phyloP scores from a whole-genome alignment of 1,140 invertebrate species.

The Drosophila ercepeae region DNA sequence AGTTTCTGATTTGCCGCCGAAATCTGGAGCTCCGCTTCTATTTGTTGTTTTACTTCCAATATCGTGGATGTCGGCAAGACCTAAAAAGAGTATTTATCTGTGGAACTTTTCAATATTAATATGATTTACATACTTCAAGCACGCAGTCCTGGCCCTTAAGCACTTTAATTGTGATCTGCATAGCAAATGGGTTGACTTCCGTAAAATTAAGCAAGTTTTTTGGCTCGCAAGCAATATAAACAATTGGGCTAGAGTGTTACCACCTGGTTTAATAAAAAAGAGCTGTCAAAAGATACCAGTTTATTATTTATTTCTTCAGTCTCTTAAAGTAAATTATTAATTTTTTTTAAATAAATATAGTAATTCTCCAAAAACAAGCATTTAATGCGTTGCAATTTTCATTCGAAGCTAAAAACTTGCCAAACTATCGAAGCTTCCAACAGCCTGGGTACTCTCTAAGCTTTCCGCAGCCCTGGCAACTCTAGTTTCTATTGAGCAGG shows the following conservation, averaged over 20 bases:
- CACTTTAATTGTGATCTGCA: conserved; percentile 85
- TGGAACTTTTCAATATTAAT: neutral
- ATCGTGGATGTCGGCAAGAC: conserved; percentile 82
- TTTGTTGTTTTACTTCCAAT: conserved; percentile 84
- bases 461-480: conserved; percentile 26
- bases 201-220: conserved; percentile 16
- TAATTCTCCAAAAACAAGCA: too few relatives aligned
- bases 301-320: neutral
- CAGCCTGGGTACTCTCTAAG: conserved; percentile 52
- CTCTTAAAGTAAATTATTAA: neutral
- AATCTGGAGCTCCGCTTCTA: conserved; percentile 84
- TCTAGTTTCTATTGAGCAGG: conserved; percentile 59
- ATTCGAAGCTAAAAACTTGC: too few relatives aligned
- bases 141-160: conserved; percentile 84
- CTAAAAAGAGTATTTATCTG: conserved; percentile 4
- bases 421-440: conserved; percentile 8
- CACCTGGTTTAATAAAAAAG: neutral
- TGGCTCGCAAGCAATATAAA: conserved; percentile 46
- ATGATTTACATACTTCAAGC: conserved; percentile 74
- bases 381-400: too few relatives aligned
- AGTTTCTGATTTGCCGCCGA: conserved; percentile 84
- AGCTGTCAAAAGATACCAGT: conserved; percentile 2
- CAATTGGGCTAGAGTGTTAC: conserved; percentile 40
- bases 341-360: neutral
- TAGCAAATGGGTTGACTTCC: conserved; percentile 37